Base-by-base conservation (phyloP, 2,797 vertebrate genomes). In the Hozukius guyotensis region DNA sequence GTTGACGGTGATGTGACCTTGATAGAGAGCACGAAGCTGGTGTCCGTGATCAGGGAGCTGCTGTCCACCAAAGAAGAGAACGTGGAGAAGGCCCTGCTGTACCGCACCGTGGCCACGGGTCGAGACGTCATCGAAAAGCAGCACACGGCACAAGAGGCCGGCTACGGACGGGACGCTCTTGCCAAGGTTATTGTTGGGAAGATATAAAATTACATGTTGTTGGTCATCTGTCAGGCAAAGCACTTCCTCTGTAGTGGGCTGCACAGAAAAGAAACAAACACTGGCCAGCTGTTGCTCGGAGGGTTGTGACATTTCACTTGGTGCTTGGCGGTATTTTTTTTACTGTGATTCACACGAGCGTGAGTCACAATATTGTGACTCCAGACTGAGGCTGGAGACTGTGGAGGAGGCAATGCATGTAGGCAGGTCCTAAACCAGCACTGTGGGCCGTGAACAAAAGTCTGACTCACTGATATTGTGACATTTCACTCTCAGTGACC, bases 91-190 rank as follows among this genome's bases (percentile, higher is more conserved):
- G 97, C 98, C 1, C 89, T 99, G 57, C 93, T 99, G 5, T 99
- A 96, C 92, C 97, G 98, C n/a, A 99, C 99, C 0, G 98, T 99
- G 73, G 97, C 99, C 4, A 99, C 98, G 0, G 98, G 98, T 0
- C 96, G 98, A 0, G 99, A 99, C 22, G 87, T 99, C 93, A 99
- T 99, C 0, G 98, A 99, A 88, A 99, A 99, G 25, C 97, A 99
- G 81, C 99, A 99, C 83, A 99, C 98, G 0, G 95, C 95, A 1
- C 96, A 99, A 52, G 99, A 99, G 88, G 99, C 98, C 79, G 95
- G 95, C 94, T 99, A 99, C 0, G 99, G 98, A 16, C 96, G 98
- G 12, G 98, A 99, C 0, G 99, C 99, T 24, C 96, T 99, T 0
- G 97, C 98, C 24, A 99, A 99, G 96, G 99, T 99, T 2, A 60